These are phyloP conservation scores for Sorex maritimensis DNA, from an alignment of 2,797 vertebrate species.

Conservation along the genomic window DNA sequence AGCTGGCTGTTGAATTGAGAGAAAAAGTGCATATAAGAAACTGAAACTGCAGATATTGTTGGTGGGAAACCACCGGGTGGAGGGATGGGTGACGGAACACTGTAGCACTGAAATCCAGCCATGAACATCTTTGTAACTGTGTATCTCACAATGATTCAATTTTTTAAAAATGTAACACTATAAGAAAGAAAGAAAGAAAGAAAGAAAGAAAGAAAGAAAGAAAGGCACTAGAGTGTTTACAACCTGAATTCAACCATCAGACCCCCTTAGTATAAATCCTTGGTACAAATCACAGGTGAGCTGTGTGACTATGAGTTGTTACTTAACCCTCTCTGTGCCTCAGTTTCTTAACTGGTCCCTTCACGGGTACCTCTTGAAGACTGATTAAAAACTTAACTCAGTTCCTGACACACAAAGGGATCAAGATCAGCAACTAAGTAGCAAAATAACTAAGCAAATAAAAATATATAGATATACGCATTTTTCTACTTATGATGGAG, in stretches of 20 bases:
- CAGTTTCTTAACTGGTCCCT: not conserved
- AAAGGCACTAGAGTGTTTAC: not conserved
- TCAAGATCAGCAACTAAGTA: not conserved
- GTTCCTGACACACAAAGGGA: too few relatives aligned
- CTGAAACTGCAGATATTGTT: too few relatives aligned
- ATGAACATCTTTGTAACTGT: too few relatives aligned
- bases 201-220: too few relatives aligned
- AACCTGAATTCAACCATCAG: not conserved
- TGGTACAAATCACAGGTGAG: not conserved
- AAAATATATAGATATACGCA: not conserved
- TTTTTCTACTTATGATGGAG: not conserved
- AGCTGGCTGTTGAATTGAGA: not conserved
- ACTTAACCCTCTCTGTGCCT: not conserved
- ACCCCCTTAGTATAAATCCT: not conserved
- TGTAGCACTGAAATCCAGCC: too few relatives aligned
- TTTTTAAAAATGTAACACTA: too few relatives aligned
- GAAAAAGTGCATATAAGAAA: not conserved
- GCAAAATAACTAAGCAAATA: not conserved
- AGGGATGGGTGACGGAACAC: too few relatives aligned
- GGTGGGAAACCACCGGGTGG: too few relatives aligned
- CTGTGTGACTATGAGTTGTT: not conserved
- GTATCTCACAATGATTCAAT: too few relatives aligned
- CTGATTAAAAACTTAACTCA: too few relatives aligned
- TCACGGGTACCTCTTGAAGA: not conserved
- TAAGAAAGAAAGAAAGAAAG: too few relatives aligned